Evolutionary conservation across 2,888 invertebrate genomes (phyloP).

Genomic region (Phengaris arion): DNA sequence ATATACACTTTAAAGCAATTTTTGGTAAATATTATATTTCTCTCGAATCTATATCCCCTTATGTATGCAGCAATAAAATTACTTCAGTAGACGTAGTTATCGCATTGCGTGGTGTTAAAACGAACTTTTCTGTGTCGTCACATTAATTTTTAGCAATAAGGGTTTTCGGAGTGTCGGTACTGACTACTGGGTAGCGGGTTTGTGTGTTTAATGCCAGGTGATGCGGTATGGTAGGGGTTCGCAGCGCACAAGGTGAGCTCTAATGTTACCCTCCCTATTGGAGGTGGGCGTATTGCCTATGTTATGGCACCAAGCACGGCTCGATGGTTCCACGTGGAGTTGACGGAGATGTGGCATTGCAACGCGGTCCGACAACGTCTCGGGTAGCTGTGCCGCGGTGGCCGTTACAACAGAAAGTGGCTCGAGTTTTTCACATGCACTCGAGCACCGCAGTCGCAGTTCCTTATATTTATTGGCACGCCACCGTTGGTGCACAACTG

Average conservation of each 20-base stretch:
- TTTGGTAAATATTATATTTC: slow-evolving; percentile 76
- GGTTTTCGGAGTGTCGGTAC: slow-evolving; percentile 13
- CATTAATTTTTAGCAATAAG: slow-evolving; percentile 35
- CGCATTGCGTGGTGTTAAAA: slow-evolving; percentile 62
- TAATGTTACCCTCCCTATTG: slow-evolving; percentile 78
- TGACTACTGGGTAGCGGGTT: slow-evolving; percentile 31
- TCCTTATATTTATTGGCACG: neutral
- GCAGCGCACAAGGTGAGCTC: slow-evolving; percentile 80
- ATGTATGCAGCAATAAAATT: slow-evolving; percentile 79
- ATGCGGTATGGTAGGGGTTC: slow-evolving; percentile 68
- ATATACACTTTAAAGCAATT: slow-evolving; percentile 75
- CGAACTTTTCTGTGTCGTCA: slow-evolving; percentile 38
- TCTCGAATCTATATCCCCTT: slow-evolving; percentile 78
- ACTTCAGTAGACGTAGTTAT: slow-evolving; percentile 74
- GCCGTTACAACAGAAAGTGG: no score
- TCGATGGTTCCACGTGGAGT: slow-evolving; percentile 62
- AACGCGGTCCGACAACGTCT: neutral
- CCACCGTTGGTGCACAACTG: neutral
- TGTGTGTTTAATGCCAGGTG: slow-evolving; percentile 55
- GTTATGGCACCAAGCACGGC: slow-evolving; percentile 76
- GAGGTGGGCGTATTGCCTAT: slow-evolving; percentile 79
- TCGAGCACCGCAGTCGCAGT: neutral
- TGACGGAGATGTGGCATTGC: slow-evolving; percentile 8
- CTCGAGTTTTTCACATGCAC: neutral
- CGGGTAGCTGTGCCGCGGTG: neutral